These are phyloP conservation scores for Lithodes maja DNA, from an alignment of 2,888 invertebrate species.

Conservation along the genomic window DNA sequence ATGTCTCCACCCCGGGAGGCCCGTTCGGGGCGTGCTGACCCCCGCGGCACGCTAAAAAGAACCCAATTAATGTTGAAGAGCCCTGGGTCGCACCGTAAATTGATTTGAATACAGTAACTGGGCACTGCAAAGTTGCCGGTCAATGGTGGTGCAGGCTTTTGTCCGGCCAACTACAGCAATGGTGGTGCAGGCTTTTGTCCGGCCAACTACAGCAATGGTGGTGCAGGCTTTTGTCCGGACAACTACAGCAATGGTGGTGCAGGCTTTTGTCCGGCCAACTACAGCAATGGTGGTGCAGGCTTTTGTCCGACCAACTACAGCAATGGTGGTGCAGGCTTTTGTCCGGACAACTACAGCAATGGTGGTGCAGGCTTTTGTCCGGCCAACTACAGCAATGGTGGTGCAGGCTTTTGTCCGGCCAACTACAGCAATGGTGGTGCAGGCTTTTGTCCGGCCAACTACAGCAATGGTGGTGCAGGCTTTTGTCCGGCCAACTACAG, in stretches of 20 bases:
- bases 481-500: no score
- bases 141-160: slow-evolving; percentile 46
- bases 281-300: slow-evolving; percentile 44
- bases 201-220: slow-evolving; percentile 8
- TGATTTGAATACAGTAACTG: slow-evolving; percentile 57
- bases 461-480: no score
- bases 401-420: no score
- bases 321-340: no score
- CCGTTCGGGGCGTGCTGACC: slow-evolving; percentile 24
- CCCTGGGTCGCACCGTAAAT: slow-evolving; percentile 35
- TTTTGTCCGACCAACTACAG: slow-evolving; percentile 12
- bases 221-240: slow-evolving; percentile 36
- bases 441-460: slow-evolving; percentile 20
- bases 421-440: slow-evolving; percentile 45
- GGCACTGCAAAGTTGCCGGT: slow-evolving; percentile 48
- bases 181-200: no score
- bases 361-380: slow-evolving; percentile 39
- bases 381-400: background rate
- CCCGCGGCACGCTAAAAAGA: slow-evolving; percentile 44
- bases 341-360: slow-evolving; percentile 11
- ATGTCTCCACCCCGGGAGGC: slow-evolving; percentile 44
- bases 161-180: background rate
- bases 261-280: no score
- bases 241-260: no score
- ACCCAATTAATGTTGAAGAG: slow-evolving; percentile 59